Percentiles rank a stretch among this genome's conserved stretches.
phyloP scores from a whole-genome alignment of 2,113 vertebrate species.

The Cathartes aura region DNA sequence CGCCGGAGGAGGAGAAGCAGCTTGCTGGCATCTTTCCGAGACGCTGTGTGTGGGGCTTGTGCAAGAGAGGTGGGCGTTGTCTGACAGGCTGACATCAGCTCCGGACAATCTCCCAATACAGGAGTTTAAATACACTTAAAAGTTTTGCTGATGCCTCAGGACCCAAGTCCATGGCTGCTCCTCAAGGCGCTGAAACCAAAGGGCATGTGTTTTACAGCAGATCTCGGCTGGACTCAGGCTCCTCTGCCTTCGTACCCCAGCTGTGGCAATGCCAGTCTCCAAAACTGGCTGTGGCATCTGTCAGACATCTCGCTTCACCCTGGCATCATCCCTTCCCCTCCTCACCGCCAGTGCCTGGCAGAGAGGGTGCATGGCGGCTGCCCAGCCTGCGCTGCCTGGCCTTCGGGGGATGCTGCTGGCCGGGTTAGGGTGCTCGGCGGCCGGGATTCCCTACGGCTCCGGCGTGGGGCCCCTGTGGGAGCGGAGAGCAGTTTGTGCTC shows the following conservation, averaged over 20 bases:
- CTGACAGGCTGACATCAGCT: not conserved
- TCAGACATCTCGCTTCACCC: not conserved
- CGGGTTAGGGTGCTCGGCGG: accelerated
- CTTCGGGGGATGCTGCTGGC: not conserved
- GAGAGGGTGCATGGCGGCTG: accelerated
- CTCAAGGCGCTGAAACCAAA: not conserved
- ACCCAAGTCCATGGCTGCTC: not conserved
- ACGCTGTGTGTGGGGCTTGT: not conserved
- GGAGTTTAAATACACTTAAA: not conserved
- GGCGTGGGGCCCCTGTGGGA: not conserved
- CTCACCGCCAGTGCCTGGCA: not conserved
- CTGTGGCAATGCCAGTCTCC: not conserved
- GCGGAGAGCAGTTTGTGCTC: not conserved
- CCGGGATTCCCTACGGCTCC: not conserved
- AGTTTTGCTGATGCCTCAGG: not conserved
- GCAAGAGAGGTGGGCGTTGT: not conserved
- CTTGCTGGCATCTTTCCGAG: not conserved
- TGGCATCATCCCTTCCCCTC: not conserved
- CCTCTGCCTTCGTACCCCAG: not conserved
- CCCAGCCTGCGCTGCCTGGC: no score
- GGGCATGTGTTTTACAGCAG: not conserved
- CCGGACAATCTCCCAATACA: not conserved
- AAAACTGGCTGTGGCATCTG: not conserved
- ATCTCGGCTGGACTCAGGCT: not conserved
- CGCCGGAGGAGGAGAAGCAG: not conserved